Conservation (phyloP, 2,113 vertebrate species). For the Athene cunicularia region DNA sequence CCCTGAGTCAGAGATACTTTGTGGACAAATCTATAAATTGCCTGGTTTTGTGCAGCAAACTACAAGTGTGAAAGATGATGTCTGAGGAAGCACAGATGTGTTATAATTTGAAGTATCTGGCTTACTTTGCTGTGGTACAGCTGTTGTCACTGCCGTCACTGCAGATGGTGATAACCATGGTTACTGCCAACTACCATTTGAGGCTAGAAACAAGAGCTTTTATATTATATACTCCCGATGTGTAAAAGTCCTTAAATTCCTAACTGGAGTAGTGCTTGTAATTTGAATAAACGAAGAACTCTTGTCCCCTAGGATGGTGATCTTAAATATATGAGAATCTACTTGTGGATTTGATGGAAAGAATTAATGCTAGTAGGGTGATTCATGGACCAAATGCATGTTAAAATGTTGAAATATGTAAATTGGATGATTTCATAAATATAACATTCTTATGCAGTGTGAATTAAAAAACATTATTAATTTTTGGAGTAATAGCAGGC, state of each 20-base stretch:
- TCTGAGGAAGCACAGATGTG: neutral
- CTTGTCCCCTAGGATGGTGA: neutral
- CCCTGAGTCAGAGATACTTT: neutral
- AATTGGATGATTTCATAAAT: neutral
- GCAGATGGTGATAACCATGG: neutral
- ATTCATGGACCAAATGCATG: neutral
- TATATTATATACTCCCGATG: neutral
- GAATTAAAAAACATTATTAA: neutral
- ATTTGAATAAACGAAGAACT: neutral
- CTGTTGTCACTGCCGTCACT: neutral
- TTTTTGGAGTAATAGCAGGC: neutral
- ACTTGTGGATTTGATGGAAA: neutral
- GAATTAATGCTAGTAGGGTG: neutral
- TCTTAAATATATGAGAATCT: neutral
- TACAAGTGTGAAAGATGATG: neutral
- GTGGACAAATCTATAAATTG: neutral
- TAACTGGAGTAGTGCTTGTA: neutral
- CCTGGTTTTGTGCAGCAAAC: neutral
- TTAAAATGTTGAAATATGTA: neutral
- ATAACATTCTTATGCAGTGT: neutral
- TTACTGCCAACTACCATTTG: neutral
- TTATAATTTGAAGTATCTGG: neutral
- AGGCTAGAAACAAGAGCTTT: neutral
- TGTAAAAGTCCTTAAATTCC: neutral
- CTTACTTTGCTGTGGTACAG: neutral